Base-by-base conservation (phyloP, 2,113 vertebrate species). In the Hiodon alosoides region DNA sequence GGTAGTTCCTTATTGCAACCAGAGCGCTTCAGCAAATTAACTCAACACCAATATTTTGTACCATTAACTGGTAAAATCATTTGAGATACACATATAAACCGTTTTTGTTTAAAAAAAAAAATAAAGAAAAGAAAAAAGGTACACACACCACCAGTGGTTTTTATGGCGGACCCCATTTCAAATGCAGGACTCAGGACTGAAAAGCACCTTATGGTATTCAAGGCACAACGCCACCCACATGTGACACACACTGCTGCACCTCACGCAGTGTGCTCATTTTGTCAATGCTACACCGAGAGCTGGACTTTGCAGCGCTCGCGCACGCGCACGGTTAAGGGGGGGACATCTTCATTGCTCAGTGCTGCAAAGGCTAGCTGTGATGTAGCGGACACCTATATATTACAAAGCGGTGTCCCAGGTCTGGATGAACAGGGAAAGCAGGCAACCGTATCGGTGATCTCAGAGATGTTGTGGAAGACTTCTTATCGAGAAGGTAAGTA, bases 131-230 rank as follows among this genome's bases (percentile, higher is more conserved):
- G 16, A 16, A 13, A 48, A 52, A 57, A 71, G 11, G 59, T 76
- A 9, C 51, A 72, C 9, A 64, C 64, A 70, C 76, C 31, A 81
- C 75, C 82, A 73, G 73, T 75, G 73, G 75, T 77, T 73, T 71
- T 72, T 58, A 58, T 75, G 69, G 78, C 78, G 72, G 71, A 83
- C 67, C 72, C 70, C 31, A 79, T 78, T 83, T 47, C n/a, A 13
- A 53, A 66, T 57, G 54, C 72, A 17, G 64, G 65, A 13, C 78
- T 79, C 77, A 75, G 74, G 78, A 71, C 75, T 11, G 62, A 77
- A 69, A 55, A 83, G 82, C 84, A 85, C 81, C 83, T 62, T 51
- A 71, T 76, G 6, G 74, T 58, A 74, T 81, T 74, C 68, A 77
- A 66, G 61, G 60, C 72, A 70, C 70, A 66, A 57, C 71, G 62